A percentile compares a stretch with the other conserved stretches of the same genome.
phyloP scores from a whole-genome alignment of 2,797 vertebrate species.

The Cossypha dichroa region DNA sequence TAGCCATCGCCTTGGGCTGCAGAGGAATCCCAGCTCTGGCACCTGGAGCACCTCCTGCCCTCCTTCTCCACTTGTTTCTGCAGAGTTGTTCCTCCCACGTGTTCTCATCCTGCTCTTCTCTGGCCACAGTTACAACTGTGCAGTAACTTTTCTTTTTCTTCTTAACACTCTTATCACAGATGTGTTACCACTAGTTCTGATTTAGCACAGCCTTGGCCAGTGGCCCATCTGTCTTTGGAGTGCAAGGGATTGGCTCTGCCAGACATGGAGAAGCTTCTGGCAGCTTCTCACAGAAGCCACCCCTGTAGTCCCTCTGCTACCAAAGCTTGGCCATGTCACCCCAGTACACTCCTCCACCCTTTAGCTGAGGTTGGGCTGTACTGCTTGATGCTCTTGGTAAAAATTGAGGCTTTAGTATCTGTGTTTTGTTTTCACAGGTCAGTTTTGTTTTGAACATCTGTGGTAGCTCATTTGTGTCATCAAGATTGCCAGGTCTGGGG shows the following conservation, averaged over 20 bases:
- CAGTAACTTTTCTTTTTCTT: too few relatives aligned
- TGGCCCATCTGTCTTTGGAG: background rate
- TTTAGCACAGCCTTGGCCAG: background rate
- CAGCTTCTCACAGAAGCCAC: background rate
- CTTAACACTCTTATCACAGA: background rate
- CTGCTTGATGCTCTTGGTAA: background rate
- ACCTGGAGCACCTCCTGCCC: background rate
- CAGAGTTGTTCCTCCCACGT: background rate
- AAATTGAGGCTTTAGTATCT: background rate
- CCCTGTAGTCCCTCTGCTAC: background rate
- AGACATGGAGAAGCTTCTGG: background rate
- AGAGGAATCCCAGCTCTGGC: fast-evolving
- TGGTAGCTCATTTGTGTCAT: background rate
- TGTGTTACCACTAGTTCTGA: background rate
- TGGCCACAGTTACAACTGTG: background rate
- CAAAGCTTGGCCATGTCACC: background rate
- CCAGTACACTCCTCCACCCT: background rate
- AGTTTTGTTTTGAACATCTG: background rate
- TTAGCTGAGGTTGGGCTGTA: fast-evolving
- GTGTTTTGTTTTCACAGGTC: background rate
- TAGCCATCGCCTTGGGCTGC: fast-evolving
- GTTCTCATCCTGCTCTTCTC: background rate
- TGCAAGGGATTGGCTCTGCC: background rate
- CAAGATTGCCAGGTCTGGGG: background rate
- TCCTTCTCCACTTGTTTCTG: background rate